Evolutionary conservation across 2,888 invertebrate species (phyloP), one percentile per base, ranked within the genome.

Genomic region (Neria commutata): DNA sequence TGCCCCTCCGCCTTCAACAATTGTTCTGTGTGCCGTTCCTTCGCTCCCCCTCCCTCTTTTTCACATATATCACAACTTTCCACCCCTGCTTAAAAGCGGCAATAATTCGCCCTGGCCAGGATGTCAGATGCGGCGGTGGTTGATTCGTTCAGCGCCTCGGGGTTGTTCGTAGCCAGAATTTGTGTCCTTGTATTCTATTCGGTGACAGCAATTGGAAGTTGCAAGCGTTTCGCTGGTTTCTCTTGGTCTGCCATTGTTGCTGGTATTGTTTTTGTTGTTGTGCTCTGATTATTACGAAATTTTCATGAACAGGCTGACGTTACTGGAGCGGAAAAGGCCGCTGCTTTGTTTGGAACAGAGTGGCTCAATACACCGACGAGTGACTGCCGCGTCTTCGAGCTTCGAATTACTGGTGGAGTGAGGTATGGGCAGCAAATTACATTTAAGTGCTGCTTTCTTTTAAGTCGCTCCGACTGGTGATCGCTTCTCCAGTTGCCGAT

Each of bases 261-360:
- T n/a, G 42, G 6, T 19, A 19, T 42, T 42, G 19, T 42, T 42
- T 6, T 42, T 42, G 21, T 42, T 42, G 19, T 67, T 70, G 74
- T 67, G 17, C 19, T 17, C 42, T 42, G 42, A 42, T 42, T 42
- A 21, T 42, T 21, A 42, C 19, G 42, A 42, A 17, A 37, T n/a
- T 37, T 37, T 29, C 11, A n/a, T n/a, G n/a, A n/a, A n/a, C n/a
- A n/a, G 37, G 16, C 11, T 37, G 37, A n/a, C 4, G 37, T n/a
- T 37, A 37, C n/a, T n/a, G 37, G 4, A 14, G 37, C 4, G n/a
- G n/a, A n/a, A n/a, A n/a, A n/a, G 8, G 37, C n/a, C n/a, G 37
- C n/a, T 37, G 37, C 11, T 37, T n/a, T n/a, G 8, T 4, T n/a
- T n/a, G n/a, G n/a, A n/a, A n/a, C n/a, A n/a, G n/a, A n/a, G n/a